A percentile compares a stretch with the other conserved stretches of the same genome.
Evolutionary conservation across 2,797 vertebrate genomes (phyloP).

Genomic region (Jordanella pulchra): DNA sequence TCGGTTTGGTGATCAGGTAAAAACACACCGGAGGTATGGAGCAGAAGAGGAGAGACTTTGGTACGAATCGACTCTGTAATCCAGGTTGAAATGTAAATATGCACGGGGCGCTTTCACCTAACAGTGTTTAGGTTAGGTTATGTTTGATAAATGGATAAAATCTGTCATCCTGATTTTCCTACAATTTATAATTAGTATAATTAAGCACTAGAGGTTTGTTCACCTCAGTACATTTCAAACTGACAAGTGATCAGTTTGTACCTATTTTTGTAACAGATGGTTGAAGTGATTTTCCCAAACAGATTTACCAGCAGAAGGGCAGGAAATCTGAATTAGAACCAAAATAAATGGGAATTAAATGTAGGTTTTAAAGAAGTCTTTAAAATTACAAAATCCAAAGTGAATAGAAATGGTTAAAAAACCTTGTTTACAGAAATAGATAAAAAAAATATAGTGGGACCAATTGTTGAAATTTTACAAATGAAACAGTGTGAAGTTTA

Average conservation of each 20-base stretch:
- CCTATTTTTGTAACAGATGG: not conserved
- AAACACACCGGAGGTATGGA: slow-evolving; percentile 47
- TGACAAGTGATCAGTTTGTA: not conserved
- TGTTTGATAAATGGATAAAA: not conserved
- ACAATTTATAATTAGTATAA: not conserved
- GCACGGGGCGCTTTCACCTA: not conserved
- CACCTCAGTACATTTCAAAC: not conserved
- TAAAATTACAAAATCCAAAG: too few species aligned
- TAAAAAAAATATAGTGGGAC: too few species aligned
- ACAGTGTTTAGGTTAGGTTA: too few species aligned
- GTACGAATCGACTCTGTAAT: not conserved
- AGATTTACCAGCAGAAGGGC: too few species aligned
- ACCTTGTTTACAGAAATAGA: not conserved
- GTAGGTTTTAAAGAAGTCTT: not conserved
- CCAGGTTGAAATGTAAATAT: too few species aligned
- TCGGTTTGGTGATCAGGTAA: slow-evolving; percentile 36
- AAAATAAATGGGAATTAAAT: not conserved
- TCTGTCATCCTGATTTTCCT: not conserved
- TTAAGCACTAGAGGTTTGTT: not conserved
- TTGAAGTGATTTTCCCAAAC: not conserved
- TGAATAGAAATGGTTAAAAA: too few species aligned
- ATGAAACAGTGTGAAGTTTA: not conserved
- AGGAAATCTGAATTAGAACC: not conserved
- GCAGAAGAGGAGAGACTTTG: slow-evolving; percentile 39
- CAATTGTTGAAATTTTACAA: too few species aligned